A percentile compares a stretch with the other conserved stretches of the same genome.
These are phyloP conservation scores for Drosophila burlai DNA, from an alignment of 1,140 invertebrate genomes.

Conservation along the genomic window DNA sequence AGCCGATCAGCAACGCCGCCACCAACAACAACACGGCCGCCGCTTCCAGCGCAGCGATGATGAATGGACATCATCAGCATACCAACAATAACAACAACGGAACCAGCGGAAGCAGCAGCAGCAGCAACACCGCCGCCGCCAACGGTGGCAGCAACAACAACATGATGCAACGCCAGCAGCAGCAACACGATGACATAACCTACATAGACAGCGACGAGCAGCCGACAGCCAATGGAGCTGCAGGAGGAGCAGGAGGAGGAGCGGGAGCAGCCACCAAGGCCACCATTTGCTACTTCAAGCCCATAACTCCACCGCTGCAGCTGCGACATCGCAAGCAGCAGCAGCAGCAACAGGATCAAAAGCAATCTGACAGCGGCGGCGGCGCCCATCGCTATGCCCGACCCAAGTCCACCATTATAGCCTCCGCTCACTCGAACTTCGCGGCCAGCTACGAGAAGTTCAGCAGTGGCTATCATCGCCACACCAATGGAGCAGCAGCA, in stretches of 20 bases:
- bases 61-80: constrained; percentile 17
- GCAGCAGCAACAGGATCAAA: constrained; percentile 19
- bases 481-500: constrained; percentile 61
- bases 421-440: constrained; percentile 68
- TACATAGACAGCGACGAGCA: constrained; percentile 84
- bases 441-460: constrained; percentile 71
- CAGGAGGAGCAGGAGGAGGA: neutral
- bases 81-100: constrained; percentile 14
- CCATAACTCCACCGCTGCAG: constrained; percentile 64
- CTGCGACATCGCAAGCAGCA: constrained; percentile 35
- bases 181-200: constrained; percentile 79
- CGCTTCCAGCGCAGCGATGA: constrained; percentile 6
- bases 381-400: constrained; percentile 42
- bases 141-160: constrained; percentile 39
- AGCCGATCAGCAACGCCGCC: constrained; percentile 15
- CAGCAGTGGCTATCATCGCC: constrained; percentile 66
- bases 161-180: constrained; percentile 60
- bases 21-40: constrained; percentile 4
- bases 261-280: constrained; percentile 10
- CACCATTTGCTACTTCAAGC: constrained; percentile 67
- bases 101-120: constrained; percentile 8
- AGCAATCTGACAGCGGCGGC: constrained; percentile 7
- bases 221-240: constrained; percentile 31
- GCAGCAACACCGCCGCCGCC: neutral
- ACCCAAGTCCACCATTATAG: constrained; percentile 79